Evolutionary conservation across 1,140 invertebrate genomes (phyloP), one percentile per base, ranked within the genome.

Genomic region (Drosophila persimilis): DNA sequence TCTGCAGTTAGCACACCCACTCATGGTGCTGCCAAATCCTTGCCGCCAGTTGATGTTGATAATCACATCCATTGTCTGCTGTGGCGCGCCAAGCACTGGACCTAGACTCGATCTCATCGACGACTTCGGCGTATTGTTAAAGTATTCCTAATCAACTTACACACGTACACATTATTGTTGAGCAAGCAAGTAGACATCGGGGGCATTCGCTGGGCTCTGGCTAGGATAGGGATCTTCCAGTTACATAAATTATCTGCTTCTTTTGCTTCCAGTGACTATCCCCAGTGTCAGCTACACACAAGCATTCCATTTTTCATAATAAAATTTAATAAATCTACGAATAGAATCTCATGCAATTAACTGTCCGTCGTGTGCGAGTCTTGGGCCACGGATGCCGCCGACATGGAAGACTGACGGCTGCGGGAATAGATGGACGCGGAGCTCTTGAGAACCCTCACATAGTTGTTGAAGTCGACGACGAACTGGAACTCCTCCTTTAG

Each of bases 51-150:
- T 29, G 85, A 93, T 77, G 83, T 93, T 9, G 92, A 91, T 47
- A 94, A 95, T 43, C 93, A 93, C 73, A 95, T 94, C 91, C 95
- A 95, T 81, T 94, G 94, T 59, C 86, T 96, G 29, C 90, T 96
- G 17, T 96, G 95, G 95, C 92, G 94, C 26, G 94, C 95, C 1
- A 94, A 95, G 81, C 93, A 95, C 90, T 96, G 95, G 95, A 93
- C 94, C 20, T 91, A 83, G 71, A 31, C 44, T 15, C 15, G 81
- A 86, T 86, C 73, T 85, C 77, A 66, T 17, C 9, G 17, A 53
- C 15, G 20, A 29, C 45, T 24, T 58, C 39, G 35, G 50, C 22
- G 13, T 41, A 58, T 48, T 74, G 61, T 74, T 73, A 39, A 65
- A 11, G 48, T 44, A 56, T 69, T 67, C 48, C 9, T 69, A 56